A percentile compares a stretch with the other conserved stretches of the same genome.
These are phyloP conservation scores for Bradypus variegatus DNA, from an alignment of 2,797 vertebrate genomes.

Conservation along the genomic window DNA sequence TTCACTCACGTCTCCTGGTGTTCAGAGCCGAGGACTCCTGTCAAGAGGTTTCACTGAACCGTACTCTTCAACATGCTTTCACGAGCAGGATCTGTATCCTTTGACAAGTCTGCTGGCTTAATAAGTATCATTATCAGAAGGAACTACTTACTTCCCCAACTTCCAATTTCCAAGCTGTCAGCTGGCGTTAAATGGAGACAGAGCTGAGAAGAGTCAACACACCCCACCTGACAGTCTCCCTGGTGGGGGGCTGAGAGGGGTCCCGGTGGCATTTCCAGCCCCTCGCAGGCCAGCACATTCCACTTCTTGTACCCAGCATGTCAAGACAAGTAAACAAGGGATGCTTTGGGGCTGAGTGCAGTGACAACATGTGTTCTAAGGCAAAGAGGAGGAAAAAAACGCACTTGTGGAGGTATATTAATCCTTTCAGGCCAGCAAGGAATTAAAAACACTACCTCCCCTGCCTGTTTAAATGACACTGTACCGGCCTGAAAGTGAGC, in stretches of 20 bases:
- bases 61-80: neutral
- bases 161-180: neutral
- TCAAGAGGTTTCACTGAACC: neutral
- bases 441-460: neutral
- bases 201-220: neutral
- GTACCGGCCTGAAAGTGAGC: neutral
- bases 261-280: accelerated
- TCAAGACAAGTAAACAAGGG: neutral
- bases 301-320: accelerated
- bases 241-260: neutral
- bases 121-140: constrained; percentile 11
- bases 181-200: neutral
- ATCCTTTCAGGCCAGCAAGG: neutral
- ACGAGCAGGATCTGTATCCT: neutral
- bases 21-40: accelerated
- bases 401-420: neutral
- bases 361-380: neutral
- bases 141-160: neutral
- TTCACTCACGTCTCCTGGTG: accelerated
- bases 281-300: neutral
- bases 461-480: accelerated
- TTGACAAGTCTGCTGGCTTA: neutral
- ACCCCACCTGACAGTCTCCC: neutral
- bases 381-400: too few species aligned
- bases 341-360: accelerated